Percentiles rank a stretch among this genome's conserved stretches.
phyloP scores from a whole-genome alignment of 2,888 invertebrate species.

The Lordiphosa andalusiaca region DNA sequence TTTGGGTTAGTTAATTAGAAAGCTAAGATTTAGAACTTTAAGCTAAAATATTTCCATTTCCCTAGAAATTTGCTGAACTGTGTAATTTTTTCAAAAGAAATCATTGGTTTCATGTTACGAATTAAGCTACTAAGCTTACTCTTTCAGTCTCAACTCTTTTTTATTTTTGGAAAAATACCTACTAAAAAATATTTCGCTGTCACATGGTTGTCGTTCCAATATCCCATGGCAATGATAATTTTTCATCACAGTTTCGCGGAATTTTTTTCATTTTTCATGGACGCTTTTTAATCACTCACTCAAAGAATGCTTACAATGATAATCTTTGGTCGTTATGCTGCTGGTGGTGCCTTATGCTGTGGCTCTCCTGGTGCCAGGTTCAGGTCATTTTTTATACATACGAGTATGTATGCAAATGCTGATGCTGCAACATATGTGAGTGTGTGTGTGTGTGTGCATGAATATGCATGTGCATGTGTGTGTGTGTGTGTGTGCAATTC shows the following conservation, averaged over 20 bases:
- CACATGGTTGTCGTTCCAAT: background rate
- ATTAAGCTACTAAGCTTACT: no score
- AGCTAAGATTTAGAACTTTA: no score
- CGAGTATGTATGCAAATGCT: constrained; percentile 6
- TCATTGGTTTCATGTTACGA: no score
- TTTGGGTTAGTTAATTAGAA: no score
- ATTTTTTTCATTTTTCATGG: constrained; percentile 44
- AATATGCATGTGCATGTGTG: constrained; percentile 19
- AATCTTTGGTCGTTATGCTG: constrained; percentile 55
- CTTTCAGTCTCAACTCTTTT: no score
- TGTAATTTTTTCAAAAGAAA: no score
- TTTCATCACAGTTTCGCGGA: constrained; percentile 29
- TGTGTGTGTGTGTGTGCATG: constrained; percentile 15
- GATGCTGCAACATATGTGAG: constrained; percentile 22
- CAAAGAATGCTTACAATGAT: constrained; percentile 72
- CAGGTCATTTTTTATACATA: constrained; percentile 47
- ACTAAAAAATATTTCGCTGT: no score
- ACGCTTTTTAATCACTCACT: constrained; percentile 70
- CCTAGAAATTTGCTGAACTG: no score
- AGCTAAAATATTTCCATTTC: no score
- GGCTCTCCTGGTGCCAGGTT: constrained; percentile 25
- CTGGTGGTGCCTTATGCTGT: constrained; percentile 15
- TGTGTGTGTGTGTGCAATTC: constrained; percentile 55
- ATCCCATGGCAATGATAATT: constrained; percentile 14
- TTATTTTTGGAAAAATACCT: no score